Percentiles rank a stretch among this genome's conserved stretches.
These are phyloP conservation scores for Garra rufa DNA, from an alignment of 2,113 vertebrate species.

Conservation along the genomic window DNA sequence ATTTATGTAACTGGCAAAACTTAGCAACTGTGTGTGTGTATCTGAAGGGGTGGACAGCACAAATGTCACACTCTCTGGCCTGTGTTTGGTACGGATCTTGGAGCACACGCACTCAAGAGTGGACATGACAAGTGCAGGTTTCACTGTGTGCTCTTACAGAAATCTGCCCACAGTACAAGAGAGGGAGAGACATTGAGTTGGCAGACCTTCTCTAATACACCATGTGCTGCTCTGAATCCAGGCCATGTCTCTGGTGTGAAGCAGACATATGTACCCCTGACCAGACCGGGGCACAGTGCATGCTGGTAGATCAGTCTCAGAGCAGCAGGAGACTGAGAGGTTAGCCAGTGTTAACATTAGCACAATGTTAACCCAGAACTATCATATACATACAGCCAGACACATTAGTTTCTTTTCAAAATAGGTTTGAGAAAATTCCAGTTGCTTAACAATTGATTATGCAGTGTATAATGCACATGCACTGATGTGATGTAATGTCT, in stretches of 20 bases:
- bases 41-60: conserved; percentile 5
- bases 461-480: neutral
- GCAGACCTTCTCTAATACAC: conserved; percentile 22
- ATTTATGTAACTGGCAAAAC: neutral
- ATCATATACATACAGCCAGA: neutral
- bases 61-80: neutral
- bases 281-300: conserved; percentile 22
- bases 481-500: neutral
- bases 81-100: neutral
- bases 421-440: neutral
- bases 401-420: neutral
- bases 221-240: conserved; percentile 23
- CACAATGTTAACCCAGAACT: neutral
- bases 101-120: neutral
- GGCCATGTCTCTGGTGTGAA: conserved; percentile 42
- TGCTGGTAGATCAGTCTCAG: conserved; percentile 33
- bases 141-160: conserved; percentile 11
- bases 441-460: neutral
- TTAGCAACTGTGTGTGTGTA: neutral
- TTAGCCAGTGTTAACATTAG: conserved; percentile 13
- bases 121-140: conserved; percentile 32
- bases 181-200: conserved; percentile 11
- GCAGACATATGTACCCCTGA: neutral
- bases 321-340: conserved; percentile 6
- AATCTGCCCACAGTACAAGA: conserved; percentile 15